Conservation (phyloP, 1,140 invertebrate genomes). For the Octopus bimaculoides region DNA sequence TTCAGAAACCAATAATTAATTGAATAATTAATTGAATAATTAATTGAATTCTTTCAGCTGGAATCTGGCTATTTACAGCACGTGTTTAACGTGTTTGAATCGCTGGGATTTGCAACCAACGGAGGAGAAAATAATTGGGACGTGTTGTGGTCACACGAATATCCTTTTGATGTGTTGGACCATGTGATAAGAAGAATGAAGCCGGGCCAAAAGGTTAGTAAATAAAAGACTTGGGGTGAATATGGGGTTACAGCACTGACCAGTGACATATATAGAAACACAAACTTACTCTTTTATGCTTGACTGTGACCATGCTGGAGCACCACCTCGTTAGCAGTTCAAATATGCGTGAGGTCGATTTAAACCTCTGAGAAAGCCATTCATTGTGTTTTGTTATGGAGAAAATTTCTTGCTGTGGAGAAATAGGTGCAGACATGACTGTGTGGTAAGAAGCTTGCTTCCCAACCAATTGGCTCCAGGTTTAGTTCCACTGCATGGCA, state of each 20-base stretch:
- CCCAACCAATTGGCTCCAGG: too few relatives aligned
- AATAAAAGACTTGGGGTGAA: neutral
- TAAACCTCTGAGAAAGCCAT: neutral
- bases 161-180: conserved; percentile 73
- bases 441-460: too few relatives aligned
- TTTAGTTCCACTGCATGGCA: too few relatives aligned
- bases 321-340: neutral
- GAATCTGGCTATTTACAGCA: conserved; percentile 74
- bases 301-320: neutral
- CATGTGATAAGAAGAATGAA: conserved; percentile 66
- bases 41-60: conserved; percentile 53
- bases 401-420: too few relatives aligned
- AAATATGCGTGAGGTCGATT: neutral
- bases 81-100: conserved; percentile 71
- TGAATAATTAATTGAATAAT: too few relatives aligned
- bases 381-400: neutral
- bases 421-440: too few relatives aligned
- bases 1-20: too few relatives aligned
- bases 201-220: conserved; percentile 67
- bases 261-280: neutral
- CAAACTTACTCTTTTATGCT: neutral
- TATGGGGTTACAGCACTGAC: neutral
- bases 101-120: conserved; percentile 70
- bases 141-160: conserved; percentile 90
- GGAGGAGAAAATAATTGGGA: conserved; percentile 71